These are phyloP conservation scores for Limnephilus lunatus DNA, from an alignment of 2,888 invertebrate genomes.

Conservation along the genomic window DNA sequence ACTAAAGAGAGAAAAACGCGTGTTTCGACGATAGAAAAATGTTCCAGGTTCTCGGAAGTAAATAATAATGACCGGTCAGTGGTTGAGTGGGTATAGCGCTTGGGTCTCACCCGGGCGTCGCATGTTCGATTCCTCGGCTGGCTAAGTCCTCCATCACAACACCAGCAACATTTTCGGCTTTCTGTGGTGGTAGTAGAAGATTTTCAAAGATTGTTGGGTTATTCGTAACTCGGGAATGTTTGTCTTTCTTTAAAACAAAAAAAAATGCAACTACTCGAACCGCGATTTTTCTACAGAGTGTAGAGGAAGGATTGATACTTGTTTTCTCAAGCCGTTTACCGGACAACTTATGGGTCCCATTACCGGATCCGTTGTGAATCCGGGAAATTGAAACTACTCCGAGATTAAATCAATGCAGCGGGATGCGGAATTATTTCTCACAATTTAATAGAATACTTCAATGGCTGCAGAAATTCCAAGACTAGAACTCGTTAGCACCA, in stretches of 20 bases:
- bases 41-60: background rate
- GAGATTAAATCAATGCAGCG: constrained; percentile 18
- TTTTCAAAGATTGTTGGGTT: too few relatives aligned
- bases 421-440: background rate
- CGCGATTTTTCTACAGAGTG: constrained; percentile 20
- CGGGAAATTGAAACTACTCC: constrained; percentile 55
- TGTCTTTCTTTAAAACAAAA: too few relatives aligned
- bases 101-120: too few relatives aligned
- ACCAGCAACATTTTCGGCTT: too few relatives aligned
- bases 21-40: background rate
- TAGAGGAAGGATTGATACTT: constrained; percentile 49
- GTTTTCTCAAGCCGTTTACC: constrained; percentile 48
- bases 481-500: background rate
- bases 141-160: too few relatives aligned
- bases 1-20: background rate
- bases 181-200: too few relatives aligned
- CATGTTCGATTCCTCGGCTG: too few relatives aligned
- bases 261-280: background rate
- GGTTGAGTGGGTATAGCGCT: too few relatives aligned
- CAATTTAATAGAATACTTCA: background rate
- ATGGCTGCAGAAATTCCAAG: background rate
- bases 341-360: constrained; percentile 54
- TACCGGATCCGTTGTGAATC: constrained; percentile 54
- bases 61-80: too few relatives aligned
- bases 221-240: too few relatives aligned